phyloP scores from a whole-genome alignment of 2,888 invertebrate species.

The Acleris literana region DNA sequence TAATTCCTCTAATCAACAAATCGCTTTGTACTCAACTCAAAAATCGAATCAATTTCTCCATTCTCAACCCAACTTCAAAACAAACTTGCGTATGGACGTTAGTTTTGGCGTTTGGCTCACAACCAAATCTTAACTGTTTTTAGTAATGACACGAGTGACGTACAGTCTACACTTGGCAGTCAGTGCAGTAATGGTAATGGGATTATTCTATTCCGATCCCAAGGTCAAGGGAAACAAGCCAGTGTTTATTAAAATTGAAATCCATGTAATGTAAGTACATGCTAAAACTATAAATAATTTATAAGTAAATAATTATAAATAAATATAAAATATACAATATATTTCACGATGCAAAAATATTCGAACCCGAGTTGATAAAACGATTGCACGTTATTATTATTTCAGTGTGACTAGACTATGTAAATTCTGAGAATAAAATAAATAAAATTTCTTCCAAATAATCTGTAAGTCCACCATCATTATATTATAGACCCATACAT shows the following conservation, averaged over 20 bases:
- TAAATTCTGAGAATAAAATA: constrained; percentile 11
- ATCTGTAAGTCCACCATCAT: too few species aligned
- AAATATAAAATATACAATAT: too few species aligned
- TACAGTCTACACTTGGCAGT: background rate
- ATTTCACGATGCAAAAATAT: too few species aligned
- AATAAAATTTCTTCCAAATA: background rate
- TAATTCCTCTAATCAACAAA: too few species aligned
- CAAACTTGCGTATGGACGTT: too few species aligned
- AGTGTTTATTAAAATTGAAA: background rate
- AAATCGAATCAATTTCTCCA: too few species aligned
- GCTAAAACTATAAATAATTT: background rate
- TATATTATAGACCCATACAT: background rate
- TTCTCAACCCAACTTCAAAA: too few species aligned
- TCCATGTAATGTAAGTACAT: background rate
- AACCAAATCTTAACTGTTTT: constrained; percentile 9
- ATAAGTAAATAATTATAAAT: background rate
- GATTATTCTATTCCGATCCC: constrained; percentile 22
- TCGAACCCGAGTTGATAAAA: too few species aligned
- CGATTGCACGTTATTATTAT: constrained; percentile 3
- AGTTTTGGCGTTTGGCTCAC: background rate
- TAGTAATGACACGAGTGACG: background rate
- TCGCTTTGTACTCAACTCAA: too few species aligned
- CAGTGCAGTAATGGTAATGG: constrained; percentile 9
- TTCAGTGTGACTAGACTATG: constrained; percentile 21
- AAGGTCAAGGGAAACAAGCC: constrained; percentile 1